A percentile compares a stretch with the other conserved stretches of the same genome.
phyloP scores from a whole-genome alignment of 1,140 invertebrate genomes.

The Hydropsyche tenuis region DNA sequence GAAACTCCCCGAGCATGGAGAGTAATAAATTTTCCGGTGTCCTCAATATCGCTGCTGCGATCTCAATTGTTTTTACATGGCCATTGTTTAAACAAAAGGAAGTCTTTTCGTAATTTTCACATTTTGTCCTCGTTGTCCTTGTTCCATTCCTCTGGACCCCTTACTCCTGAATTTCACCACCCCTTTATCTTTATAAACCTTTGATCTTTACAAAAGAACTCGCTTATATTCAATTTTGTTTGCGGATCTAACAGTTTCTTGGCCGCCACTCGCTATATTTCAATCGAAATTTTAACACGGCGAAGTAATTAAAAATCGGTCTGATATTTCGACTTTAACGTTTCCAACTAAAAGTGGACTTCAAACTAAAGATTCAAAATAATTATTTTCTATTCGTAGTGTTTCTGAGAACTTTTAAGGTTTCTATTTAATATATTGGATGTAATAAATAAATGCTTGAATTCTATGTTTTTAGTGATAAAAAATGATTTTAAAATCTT shows the following conservation, averaged over 20 bases:
- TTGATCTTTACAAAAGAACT: constrained; percentile 10
- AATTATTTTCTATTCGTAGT: too few relatives aligned
- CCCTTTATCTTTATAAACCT: constrained; percentile 22
- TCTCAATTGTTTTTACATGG: constrained; percentile 39
- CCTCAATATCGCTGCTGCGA: constrained; percentile 30
- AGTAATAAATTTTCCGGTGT: constrained; percentile 38
- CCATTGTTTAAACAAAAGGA: constrained; percentile 40
- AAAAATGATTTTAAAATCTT: too few relatives aligned
- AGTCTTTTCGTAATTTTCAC: constrained; percentile 35
- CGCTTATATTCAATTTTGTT: constrained; percentile 31
- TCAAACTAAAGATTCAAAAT: too few relatives aligned
- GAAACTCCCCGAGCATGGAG: neutral
- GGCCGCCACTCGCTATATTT: neutral
- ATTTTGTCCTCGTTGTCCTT: constrained; percentile 7
- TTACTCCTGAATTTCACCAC: neutral
- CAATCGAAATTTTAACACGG: constrained; percentile 18
- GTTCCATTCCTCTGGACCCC: neutral
- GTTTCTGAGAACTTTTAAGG: too few relatives aligned
- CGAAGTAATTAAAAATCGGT: constrained; percentile 10
- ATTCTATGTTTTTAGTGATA: too few relatives aligned
- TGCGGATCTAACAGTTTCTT: constrained; percentile 11
- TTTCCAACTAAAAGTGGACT: too few relatives aligned
- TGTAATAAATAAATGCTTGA: too few relatives aligned
- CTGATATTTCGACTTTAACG: too few relatives aligned
- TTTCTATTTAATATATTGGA: too few relatives aligned